These are phyloP conservation scores for Loripinus fragilis DNA, from an alignment of 2,888 invertebrate genomes.

Conservation along the genomic window DNA sequence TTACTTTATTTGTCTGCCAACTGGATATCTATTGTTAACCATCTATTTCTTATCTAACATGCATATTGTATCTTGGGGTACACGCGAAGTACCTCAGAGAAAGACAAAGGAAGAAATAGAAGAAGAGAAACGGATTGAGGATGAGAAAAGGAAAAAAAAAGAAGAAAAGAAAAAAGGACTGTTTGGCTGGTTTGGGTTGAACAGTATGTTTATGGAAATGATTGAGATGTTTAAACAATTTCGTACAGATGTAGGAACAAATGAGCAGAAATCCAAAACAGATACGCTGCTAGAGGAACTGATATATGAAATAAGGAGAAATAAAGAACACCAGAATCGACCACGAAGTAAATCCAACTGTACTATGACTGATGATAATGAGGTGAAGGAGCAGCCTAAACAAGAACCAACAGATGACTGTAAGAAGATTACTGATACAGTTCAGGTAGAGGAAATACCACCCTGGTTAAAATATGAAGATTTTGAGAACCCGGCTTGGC, in stretches of 20 bases:
- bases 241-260: slow-evolving; percentile 35
- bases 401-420: neutral
- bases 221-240: slow-evolving; percentile 66
- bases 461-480: slow-evolving; percentile 86
- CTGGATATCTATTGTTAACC: slow-evolving; percentile 96
- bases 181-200: slow-evolving; percentile 76
- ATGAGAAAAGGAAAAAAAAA: slow-evolving; percentile 86
- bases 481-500: slow-evolving; percentile 94
- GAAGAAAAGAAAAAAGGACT: slow-evolving; percentile 91
- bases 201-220: slow-evolving; percentile 66
- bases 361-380: slow-evolving; percentile 37
- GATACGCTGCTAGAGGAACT: slow-evolving; percentile 69
- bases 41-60: slow-evolving; percentile 97
- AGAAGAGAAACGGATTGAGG: slow-evolving; percentile 90
- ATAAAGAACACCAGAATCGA: slow-evolving; percentile 20
- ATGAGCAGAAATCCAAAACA: slow-evolving; percentile 55
- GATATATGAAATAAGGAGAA: slow-evolving; percentile 60
- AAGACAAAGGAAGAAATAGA: slow-evolving; percentile 85
- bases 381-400: neutral
- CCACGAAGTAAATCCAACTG: slow-evolving; percentile 27
- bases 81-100: slow-evolving; percentile 88
- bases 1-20: slow-evolving; percentile 96
- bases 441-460: neutral
- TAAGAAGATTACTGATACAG: neutral
- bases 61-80: slow-evolving; percentile 97